Base-by-base conservation (phyloP, 2,888 invertebrate genomes). In the Tyria jacobaeae region DNA sequence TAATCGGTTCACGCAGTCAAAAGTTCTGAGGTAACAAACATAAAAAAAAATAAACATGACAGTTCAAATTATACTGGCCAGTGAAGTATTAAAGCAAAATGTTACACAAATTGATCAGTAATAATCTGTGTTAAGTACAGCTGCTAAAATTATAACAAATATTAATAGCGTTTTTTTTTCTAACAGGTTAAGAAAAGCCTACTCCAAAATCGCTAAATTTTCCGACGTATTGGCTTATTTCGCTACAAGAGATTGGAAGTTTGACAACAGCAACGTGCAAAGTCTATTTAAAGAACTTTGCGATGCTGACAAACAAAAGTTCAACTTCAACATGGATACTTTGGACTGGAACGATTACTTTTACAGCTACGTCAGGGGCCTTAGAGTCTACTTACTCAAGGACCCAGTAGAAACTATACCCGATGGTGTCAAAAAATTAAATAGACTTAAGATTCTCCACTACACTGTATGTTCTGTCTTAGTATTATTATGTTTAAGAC, bases 161-260 rank as follows among this genome's bases (percentile, higher is more conserved):
- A 21, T 31, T 31, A 17, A n/a, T n/a, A n/a, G n/a, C n/a, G n/a
- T n/a, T n/a, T n/a, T 27, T 17, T 31, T 53, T 59, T 27, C 41
- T 27, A 10, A 15, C 92, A 97, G 97, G 87, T 94, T 97, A 89
- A 94, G 96, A 64, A 96, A 96, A 80, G 95, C 96, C 0, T 97
- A 97, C 86, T 94, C 94, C 69, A 97, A 96, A 84, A 95, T 98
- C 64, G 95, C 96, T 75, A 96, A 95, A 82, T 96, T 97, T 78
- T 94, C 96, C 64, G 94, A 95, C 21, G 96, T 96, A 0, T 91
- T 97, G 52, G 94, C 96, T 0, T 97, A 96, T 83, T 98, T 98
- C 86, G 95, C 96, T 3, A 94, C 95, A 0, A 92, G 96, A 49
- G 94, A 96, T 58, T 98, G 97, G 97, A 94, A 92, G 39, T 96